Evolutionary conservation across 2,797 vertebrate species (phyloP), one percentile per base, ranked within the genome.

Genomic region (Oophaga sylvatica): DNA sequence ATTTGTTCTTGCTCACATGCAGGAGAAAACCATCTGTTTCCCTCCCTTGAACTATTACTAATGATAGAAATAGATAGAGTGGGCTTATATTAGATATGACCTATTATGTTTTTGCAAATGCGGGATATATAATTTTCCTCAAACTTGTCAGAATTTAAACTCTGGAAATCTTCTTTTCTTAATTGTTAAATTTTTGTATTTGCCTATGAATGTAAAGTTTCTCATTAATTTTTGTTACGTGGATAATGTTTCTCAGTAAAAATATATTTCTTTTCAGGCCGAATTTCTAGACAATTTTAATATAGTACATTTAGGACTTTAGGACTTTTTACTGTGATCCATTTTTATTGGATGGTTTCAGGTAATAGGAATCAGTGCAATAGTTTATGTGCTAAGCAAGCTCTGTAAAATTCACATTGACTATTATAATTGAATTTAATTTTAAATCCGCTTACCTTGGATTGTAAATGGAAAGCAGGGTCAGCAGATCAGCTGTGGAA

Each of bases 21-120:
- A 48, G 60, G 8, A 81, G 53, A 83, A 82, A 87, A 87, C 86
- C 81, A 87, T 87, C 87, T 87, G 87, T 79, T 87, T 62, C 29
- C 63, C 41, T 82, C 41, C 78, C 80, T 31, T 57, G 59, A 78
- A 83, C 76, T 68, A 62, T 67, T 83, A 19, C 81, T 79, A 65
- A 68, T 77, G 71, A 82, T 83, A 82, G 80, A 82, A 75, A 87
- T 83, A 81, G 85, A 60, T 45, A 82, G 60, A 87, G 86, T 87
- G 71, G 80, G 86, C 26, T 82, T 71, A 87, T 48, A 75, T 59
- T 75, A 82, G 57, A 65, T 48, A 67, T 73, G 67, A 84, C 78
- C 63, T 70, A 83, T 83, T 67, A 83, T 31, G 65, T 84, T 82
- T 76, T 82, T 56, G 80, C 79, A 82, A 53, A 81, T 67, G 68